Evolutionary conservation across 2,113 vertebrate genomes (phyloP), one percentile per base, ranked within the genome.

Genomic region (Alligator mississippiensis): DNA sequence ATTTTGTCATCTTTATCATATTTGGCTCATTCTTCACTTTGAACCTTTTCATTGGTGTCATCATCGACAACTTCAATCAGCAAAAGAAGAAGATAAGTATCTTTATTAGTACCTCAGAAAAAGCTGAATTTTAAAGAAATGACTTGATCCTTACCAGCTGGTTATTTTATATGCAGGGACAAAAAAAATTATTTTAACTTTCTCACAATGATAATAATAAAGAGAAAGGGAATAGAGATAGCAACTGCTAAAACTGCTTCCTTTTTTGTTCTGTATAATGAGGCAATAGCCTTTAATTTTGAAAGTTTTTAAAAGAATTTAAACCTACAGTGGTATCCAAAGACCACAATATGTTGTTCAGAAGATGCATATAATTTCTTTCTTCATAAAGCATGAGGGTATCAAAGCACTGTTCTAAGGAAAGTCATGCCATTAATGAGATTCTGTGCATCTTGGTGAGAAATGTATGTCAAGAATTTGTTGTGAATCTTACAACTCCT

Each of bases 51-150:
- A 99, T 99, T 98, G 99, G 99, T 91, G 99, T 99, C 92, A 99
- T 99, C 95, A 99, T 99, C 92, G 99, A 99, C 98, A 99, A 99
- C 95, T 99, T 99, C 98, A 99, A 99, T 94, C 99, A 99, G 96
- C 99, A 99, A 94, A 99, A 99, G 98, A 99, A 99, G 97, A 99
- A 99, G 99, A 99, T 99, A 99, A 99, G 99, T 99, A 98, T 98
- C 90, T 77, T 91, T 82, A 21, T 79, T 3, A 63, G 2, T 55
- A 54, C 3, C 68, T 84, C 6, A 38, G 78, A 86, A 16, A 87
- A 79, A 78, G 11, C 0, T 89, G 38, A 88, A 4, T 62, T 13
- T 84, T 92, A 58, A 62, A 25, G 6, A 93, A 91, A 91, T 30
- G 4, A 18, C 15, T 85, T 17, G 30, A 84, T 47, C 64, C 6